Conservation (phyloP, 2,797 vertebrate species). For the Catharus ustulatus region DNA sequence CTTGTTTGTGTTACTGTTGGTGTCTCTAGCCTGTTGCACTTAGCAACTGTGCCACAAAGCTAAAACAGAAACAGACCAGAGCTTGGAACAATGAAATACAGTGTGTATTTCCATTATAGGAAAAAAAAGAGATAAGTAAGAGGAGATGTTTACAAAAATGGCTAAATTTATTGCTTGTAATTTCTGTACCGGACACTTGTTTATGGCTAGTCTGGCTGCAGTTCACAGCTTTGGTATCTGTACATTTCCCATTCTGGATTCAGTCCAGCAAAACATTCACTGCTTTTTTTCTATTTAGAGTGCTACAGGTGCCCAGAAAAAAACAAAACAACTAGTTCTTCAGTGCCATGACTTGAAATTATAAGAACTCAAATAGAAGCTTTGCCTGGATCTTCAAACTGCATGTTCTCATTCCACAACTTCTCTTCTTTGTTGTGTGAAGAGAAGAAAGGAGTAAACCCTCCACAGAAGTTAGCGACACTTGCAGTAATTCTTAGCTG, state of each 20-base stretch:
- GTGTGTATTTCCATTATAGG: slow-evolving; percentile 55
- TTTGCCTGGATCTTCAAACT: slow-evolving; percentile 33
- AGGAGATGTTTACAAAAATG: slow-evolving; percentile 63
- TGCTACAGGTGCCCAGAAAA: slow-evolving; percentile 44
- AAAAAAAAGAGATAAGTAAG: slow-evolving; percentile 27
- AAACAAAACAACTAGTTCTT: background rate
- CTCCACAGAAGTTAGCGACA: background rate
- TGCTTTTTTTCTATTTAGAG: slow-evolving; percentile 49
- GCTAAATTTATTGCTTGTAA: slow-evolving; percentile 45
- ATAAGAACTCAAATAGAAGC: background rate
- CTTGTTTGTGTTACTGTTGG: slow-evolving; percentile 35
- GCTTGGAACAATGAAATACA: slow-evolving; percentile 55
- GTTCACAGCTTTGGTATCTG: slow-evolving; percentile 24
- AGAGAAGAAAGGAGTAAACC: background rate
- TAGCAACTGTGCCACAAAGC: slow-evolving; percentile 68
- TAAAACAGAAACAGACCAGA: slow-evolving; percentile 63
- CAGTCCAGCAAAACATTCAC: slow-evolving; percentile 34
- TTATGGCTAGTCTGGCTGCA: slow-evolving; percentile 50
- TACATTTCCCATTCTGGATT: slow-evolving; percentile 36
- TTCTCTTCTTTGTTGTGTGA: background rate
- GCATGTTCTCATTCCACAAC: background rate
- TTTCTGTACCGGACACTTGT: slow-evolving; percentile 49
- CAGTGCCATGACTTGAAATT: slow-evolving; percentile 63
- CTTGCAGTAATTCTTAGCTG: slow-evolving; percentile 22
- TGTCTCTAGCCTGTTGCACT: slow-evolving; percentile 56